These are phyloP conservation scores for Phainopepla nitens DNA, from an alignment of 2,113 vertebrate genomes.

Conservation along the genomic window DNA sequence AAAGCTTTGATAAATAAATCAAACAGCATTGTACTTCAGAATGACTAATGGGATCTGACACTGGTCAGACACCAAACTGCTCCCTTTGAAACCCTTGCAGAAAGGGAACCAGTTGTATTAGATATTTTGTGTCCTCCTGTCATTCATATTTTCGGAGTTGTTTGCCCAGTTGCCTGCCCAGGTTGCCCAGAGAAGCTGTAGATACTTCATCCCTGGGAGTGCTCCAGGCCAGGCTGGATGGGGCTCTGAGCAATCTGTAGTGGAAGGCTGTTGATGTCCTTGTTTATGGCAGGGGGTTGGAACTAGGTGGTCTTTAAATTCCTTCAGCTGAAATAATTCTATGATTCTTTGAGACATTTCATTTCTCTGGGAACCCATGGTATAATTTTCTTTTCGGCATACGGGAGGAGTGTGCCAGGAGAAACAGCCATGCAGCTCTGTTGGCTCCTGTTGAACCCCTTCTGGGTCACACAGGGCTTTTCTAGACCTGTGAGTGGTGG, in stretches of 20 bases:
- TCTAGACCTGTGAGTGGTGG: neutral
- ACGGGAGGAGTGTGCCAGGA: neutral
- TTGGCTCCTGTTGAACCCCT: neutral
- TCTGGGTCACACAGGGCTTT: neutral
- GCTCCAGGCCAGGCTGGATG: neutral
- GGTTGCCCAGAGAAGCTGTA: neutral
- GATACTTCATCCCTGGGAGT: neutral
- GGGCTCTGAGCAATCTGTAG: neutral
- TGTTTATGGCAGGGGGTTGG: rapidly evolving
- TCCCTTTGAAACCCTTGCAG: neutral
- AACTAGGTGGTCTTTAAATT: neutral
- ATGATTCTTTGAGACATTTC: neutral
- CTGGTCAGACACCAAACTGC: neutral
- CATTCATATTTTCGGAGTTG: neutral
- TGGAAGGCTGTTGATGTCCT: neutral
- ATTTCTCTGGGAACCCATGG: neutral
- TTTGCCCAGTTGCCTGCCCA: neutral
- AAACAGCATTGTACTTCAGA: neutral
- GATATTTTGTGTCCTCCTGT: neutral
- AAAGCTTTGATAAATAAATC: constrained; percentile 19
- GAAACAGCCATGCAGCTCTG: neutral
- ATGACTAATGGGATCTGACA: neutral
- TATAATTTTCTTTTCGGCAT: neutral
- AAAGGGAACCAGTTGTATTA: neutral
- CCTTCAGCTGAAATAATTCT: neutral